Evolutionary conservation across 2,113 vertebrate genomes (phyloP).

Genomic region (Caranx ignobilis): DNA sequence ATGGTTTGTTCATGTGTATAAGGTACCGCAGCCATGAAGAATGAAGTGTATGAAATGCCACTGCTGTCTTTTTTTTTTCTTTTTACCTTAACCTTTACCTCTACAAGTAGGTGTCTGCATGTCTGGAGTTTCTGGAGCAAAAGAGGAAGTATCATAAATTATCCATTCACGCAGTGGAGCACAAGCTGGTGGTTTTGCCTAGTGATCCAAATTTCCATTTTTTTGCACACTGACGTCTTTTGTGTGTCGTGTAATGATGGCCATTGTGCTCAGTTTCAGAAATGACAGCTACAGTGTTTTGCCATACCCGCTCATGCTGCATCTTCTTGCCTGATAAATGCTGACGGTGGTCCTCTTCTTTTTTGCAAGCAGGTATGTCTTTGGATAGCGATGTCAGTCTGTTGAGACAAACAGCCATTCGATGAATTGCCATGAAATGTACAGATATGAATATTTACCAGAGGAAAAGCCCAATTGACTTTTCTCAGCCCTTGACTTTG

Average conservation of each 20-base stretch:
- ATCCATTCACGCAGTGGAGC: background rate
- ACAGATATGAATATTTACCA: background rate
- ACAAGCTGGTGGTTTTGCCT: background rate
- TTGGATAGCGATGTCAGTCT: too few species aligned
- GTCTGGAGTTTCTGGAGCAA: constrained; percentile 15
- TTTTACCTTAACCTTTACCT: constrained; percentile 48
- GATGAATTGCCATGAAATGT: background rate
- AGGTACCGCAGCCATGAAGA: constrained; percentile 23
- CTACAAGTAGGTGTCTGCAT: constrained; percentile 32
- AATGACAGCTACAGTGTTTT: constrained; percentile 4
- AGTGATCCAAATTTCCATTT: constrained; percentile 13
- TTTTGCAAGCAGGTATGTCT: background rate
- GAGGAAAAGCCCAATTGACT: background rate
- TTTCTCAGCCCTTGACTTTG: background rate
- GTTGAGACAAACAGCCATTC: background rate
- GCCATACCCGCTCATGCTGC: background rate
- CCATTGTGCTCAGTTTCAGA: background rate
- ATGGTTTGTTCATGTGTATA: constrained; percentile 34
- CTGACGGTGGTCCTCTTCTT: background rate
- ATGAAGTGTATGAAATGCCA: constrained; percentile 50
- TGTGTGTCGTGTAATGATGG: background rate
- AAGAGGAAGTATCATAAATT: background rate
- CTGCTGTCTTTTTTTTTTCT: background rate
- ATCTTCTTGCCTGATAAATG: constrained; percentile 10
- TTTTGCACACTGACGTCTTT: background rate